phyloP scores from a whole-genome alignment of 2,888 invertebrate species.

The Hemistola chrysoprasaria region DNA sequence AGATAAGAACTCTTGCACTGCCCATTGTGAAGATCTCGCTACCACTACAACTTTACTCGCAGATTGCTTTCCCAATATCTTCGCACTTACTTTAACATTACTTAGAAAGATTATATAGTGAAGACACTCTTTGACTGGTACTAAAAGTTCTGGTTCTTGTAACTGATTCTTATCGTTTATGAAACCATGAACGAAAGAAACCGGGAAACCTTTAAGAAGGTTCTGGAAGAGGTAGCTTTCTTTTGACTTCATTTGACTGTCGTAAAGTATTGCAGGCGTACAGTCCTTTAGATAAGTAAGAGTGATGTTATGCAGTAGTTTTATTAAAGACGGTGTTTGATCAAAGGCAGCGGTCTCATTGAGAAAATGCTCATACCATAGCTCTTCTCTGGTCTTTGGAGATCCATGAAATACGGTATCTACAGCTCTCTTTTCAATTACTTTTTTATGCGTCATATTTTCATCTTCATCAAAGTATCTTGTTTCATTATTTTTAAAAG shows the following conservation, averaged over 20 bases:
- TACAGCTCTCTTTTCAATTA: constrained; percentile 50
- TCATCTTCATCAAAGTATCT: constrained; percentile 12
- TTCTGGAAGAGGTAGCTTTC: constrained; percentile 82
- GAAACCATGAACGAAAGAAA: constrained; percentile 83
- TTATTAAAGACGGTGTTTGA: constrained; percentile 83
- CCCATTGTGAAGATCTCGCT: constrained; percentile 88
- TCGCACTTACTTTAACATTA: constrained; percentile 82
- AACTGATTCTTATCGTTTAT: constrained; percentile 76
- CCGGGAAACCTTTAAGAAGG: constrained; percentile 80
- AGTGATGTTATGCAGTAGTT: constrained; percentile 83
- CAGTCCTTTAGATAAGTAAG: constrained; percentile 84
- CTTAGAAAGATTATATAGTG: constrained; percentile 86
- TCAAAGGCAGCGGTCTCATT: constrained; percentile 58
- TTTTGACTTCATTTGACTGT: constrained; percentile 78
- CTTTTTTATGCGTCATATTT: background rate
- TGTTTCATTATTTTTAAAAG: constrained; percentile 1
- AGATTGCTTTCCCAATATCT: constrained; percentile 84
- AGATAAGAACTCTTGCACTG: constrained; percentile 86
- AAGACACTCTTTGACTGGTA: constrained; percentile 75
- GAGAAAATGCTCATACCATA: constrained; percentile 78
- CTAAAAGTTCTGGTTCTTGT: constrained; percentile 65
- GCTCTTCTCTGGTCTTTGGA: constrained; percentile 81
- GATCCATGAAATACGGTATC: constrained; percentile 81
- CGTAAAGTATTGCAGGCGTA: constrained; percentile 86
- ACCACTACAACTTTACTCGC: constrained; percentile 85